These are phyloP conservation scores for Porites evermanni DNA, from an alignment of 92 coral and sea anemone species.

Conservation along the genomic window DNA sequence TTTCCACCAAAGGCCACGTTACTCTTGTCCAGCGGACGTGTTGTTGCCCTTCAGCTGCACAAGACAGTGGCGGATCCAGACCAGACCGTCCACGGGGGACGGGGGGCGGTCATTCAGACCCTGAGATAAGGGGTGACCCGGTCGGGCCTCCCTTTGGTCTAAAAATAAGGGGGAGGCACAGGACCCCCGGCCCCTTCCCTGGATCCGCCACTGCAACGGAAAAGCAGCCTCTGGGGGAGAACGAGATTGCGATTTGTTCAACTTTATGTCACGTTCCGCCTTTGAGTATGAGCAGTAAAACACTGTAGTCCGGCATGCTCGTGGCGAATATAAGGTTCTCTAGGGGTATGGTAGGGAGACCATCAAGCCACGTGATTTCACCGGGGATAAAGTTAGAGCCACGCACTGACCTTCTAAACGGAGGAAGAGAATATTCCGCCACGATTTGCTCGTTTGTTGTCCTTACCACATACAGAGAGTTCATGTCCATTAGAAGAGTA, in stretches of 20 bases:
- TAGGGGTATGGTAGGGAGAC: constrained; percentile 42
- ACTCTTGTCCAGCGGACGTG: too few species aligned
- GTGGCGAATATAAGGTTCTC: constrained; percentile 78
- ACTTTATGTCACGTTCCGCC: constrained; percentile 61
- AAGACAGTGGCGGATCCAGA: too few species aligned
- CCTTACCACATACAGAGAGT: constrained; percentile 71
- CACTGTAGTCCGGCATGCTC: constrained; percentile 93
- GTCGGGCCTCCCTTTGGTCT: too few species aligned
- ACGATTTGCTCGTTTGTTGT: constrained; percentile 77
- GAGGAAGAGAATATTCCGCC: constrained; percentile 74
- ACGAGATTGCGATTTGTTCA: neutral
- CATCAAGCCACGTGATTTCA: constrained; percentile 76
- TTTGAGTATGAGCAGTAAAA: constrained; percentile 69
- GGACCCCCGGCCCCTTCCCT: too few species aligned
- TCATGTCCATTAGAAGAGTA: constrained; percentile 77
- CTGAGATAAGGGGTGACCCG: too few species aligned
- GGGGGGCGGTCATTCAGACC: too few species aligned
- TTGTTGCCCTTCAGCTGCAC: too few species aligned
- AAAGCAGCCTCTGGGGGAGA: too few species aligned
- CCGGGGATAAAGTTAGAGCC: constrained; percentile 89
- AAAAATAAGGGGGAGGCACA: too few species aligned
- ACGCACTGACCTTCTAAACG: constrained; percentile 80
- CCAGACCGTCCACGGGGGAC: too few species aligned
- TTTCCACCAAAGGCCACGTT: too few species aligned
- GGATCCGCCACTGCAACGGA: too few species aligned